Base-by-base conservation (phyloP, 35 echinoderm and acorn worm species). In the Ophioderma brevispina region DNA sequence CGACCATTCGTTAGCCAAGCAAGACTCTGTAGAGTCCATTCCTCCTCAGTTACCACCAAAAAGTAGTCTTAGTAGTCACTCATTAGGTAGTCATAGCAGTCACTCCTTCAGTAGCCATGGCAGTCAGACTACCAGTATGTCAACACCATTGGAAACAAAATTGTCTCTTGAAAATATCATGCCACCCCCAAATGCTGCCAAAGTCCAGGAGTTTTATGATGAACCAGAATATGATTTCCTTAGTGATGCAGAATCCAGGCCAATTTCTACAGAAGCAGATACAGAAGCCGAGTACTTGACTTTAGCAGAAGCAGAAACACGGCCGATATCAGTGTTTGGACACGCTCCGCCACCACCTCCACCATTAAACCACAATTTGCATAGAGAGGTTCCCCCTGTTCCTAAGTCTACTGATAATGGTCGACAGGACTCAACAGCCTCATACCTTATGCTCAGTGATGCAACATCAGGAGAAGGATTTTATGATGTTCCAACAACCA, bases 371-470 rank as follows among this genome's bases (percentile, higher is more conserved):
- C 46, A 14, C 1, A 59, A 70, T 0, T 35, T 32, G 23, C 46
- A 85, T 33, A 35, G 83, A 33, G 32, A 64, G 37, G 83, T 85
- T 11, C n/a, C n/a, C n/a, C n/a, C n/a, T n/a, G n/a, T n/a, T n/a
- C 81, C 21, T 19, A 21, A 31, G 14, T 43, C 33, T 31, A 19
- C n/a, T 46, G 50, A 59, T 42, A 25, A 52, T 23, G 38, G 34
- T 59, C 83, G 19, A 70, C 36, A 34, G 46, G 83, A 36, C 32
- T 21, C 52, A 17, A 52, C 0, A 36, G 31, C 52, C 31, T 63
- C 49, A 64, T 37, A 64, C 23, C 49, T 85, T 0, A 33, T 38
- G 35, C 35, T 56, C 17, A 37, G 25, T 75, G 43, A 59, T 75
- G 83, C 33, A 15, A 59, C 52, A 11, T 64, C 43, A 85, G 37